Conservation (phyloP, 2,888 invertebrate genomes). For the Xylota sylvarum region DNA sequence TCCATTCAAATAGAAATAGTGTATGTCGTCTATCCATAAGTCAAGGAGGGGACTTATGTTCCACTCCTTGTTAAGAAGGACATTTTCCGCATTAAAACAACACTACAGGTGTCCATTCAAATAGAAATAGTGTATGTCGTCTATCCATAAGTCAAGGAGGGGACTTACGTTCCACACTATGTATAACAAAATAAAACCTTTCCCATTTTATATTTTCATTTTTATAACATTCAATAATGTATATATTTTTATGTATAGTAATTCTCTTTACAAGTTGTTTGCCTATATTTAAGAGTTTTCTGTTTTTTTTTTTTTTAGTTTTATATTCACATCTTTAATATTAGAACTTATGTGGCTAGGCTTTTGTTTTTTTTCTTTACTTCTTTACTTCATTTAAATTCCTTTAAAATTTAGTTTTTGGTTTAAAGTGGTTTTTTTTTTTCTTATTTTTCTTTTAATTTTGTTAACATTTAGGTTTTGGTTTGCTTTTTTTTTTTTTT, state of each 20-base stretch:
- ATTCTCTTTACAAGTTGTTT: constrained; percentile 55
- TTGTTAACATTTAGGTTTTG: constrained; percentile 39
- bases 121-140: no score
- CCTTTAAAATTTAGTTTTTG: constrained; percentile 23
- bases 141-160: no score
- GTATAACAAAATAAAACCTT: constrained; percentile 18
- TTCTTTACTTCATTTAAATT: constrained; percentile 24
- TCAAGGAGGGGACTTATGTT: no score
- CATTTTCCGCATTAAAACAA: no score
- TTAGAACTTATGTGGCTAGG: constrained; percentile 51
- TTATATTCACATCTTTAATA: constrained; percentile 40
- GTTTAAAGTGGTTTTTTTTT: no score
- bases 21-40: no score
- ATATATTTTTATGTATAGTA: constrained; percentile 55
- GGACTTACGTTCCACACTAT: no score
- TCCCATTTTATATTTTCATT: constrained; percentile 13
- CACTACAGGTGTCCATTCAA: no score
- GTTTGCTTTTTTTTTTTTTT: constrained; percentile 12
- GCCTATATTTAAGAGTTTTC: constrained; percentile 8
- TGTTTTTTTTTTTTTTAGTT: no score
- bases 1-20: no score
- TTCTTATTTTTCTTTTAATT: constrained; percentile 17
- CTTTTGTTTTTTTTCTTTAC: neutral
- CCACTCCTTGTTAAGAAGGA: no score
- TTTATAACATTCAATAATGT: constrained; percentile 65